Percentiles rank a stretch among this genome's conserved stretches.
These are phyloP conservation scores for Mus spicilegus DNA, from an alignment of 2,113 vertebrate species.

Conservation along the genomic window DNA sequence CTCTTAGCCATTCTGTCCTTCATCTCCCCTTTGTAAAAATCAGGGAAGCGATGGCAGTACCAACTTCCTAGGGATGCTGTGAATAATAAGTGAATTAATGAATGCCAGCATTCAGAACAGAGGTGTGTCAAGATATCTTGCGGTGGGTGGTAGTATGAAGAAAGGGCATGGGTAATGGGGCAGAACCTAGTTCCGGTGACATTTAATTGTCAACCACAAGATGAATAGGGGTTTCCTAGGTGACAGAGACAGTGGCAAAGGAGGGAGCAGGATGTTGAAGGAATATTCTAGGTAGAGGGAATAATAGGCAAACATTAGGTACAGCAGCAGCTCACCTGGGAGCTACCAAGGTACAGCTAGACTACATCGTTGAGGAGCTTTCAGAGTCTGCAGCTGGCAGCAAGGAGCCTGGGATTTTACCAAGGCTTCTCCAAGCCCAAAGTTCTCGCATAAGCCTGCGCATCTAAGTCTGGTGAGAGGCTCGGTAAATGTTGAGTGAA, in stretches of 20 bases:
- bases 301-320: not conserved
- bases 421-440: not conserved
- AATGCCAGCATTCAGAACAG: not conserved
- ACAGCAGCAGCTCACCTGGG: not conserved
- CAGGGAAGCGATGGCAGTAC: not conserved
- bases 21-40: not conserved
- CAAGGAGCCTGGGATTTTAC: not conserved
- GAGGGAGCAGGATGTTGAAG: not conserved
- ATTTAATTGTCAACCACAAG: not conserved
- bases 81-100: not conserved
- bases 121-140: not conserved
- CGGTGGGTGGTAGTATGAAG: not conserved
- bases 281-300: not conserved
- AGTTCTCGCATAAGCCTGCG: not conserved
- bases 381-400: too few relatives aligned
- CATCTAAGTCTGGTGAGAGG: not conserved
- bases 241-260: not conserved
- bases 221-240: conserved; percentile 15
- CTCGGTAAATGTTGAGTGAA: not conserved
- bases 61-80: not conserved
- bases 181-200: not conserved
- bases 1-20: not conserved
- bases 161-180: not conserved
- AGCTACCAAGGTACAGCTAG: not conserved
- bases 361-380: not conserved